Evolutionary conservation across 2,888 invertebrate species (phyloP), one percentile per base, ranked within the genome.

Genomic region (Oscheius sp.): DNA sequence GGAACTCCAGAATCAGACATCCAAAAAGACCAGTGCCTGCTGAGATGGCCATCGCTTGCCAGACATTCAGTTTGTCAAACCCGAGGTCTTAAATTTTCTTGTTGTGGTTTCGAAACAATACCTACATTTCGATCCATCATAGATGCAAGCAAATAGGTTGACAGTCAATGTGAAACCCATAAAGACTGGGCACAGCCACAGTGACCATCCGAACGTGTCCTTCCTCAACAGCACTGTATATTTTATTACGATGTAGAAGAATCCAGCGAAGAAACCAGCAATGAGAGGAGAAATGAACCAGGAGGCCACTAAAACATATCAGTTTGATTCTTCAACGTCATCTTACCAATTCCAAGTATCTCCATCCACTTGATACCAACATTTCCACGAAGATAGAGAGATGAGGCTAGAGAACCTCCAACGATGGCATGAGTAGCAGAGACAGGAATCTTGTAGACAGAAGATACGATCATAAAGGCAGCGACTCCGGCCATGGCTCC

Each of bases 201-300:
- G 74, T 66, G 81, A 77, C 75, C 76, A 76, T 55, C 78, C 74
- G 78, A 82, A 82, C 0, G 82, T 76, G 47, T 82, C 79, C 37
- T 75, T 70, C 5, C 80, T 55, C 48, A 80, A 73, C 33, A 98
- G 91, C 82, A 99, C 95, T 87, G 93, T 93, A 80, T 92, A 92
- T 81, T 94, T 93, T 85, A 98, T 94, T 79, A 94, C 89, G 90
- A 94, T 92, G 90, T 93, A 96, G 76, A 98, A 91, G 55, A 92
- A 78, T 55, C 93, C 93, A 10, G 98, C 96, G 68, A 95, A 94
- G 3, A 94, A 85, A 1, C 98, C 98, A 84, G 97, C 96, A 86
- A 97, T 91, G 32, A 95, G 91, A 1, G 99, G 99, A 35, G 97
- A 97, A 70, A 97, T 93, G 89, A 99, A 96, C 99, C 99, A 99